These are phyloP conservation scores for Bos javanicus DNA, from an alignment of 2,113 vertebrate species.

Conservation along the genomic window DNA sequence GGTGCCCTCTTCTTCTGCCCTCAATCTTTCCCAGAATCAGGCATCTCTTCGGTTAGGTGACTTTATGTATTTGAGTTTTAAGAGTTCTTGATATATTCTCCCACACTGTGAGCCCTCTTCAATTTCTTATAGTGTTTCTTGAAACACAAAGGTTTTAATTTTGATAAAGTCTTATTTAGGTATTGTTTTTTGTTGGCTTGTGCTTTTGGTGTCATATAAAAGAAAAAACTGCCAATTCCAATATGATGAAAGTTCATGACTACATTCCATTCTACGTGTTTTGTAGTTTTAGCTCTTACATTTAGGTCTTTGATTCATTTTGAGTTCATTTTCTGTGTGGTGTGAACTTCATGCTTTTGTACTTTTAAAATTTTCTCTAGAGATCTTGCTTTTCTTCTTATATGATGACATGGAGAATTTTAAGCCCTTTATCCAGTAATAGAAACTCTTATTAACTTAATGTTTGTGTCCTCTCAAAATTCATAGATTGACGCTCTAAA, in stretches of 20 bases:
- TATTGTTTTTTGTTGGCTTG: not conserved
- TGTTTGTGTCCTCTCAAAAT: not conserved
- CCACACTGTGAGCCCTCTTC: not conserved
- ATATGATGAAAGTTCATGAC: not conserved
- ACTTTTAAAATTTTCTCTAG: not conserved
- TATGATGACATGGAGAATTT: not conserved
- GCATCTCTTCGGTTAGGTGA: not conserved
- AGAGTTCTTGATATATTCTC: not conserved
- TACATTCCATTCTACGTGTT: not conserved
- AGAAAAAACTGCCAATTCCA: not conserved
- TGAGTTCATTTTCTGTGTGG: not conserved
- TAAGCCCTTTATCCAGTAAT: not conserved
- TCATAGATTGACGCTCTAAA: not conserved
- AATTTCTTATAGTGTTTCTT: not conserved
- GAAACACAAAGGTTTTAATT: not conserved
- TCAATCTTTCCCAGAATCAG: not conserved
- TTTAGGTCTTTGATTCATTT: not conserved
- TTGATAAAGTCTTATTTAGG: not conserved
- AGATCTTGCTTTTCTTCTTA: not conserved
- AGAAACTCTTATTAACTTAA: not conserved
- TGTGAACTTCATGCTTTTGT: not conserved
- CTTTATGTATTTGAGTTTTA: not conserved
- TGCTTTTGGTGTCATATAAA: not conserved
- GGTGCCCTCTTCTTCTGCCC: not conserved
- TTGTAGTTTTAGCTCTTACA: not conserved